phyloP scores from a whole-genome alignment of 2,113 vertebrate genomes.

The Ptilorrhoa leucosticta region DNA sequence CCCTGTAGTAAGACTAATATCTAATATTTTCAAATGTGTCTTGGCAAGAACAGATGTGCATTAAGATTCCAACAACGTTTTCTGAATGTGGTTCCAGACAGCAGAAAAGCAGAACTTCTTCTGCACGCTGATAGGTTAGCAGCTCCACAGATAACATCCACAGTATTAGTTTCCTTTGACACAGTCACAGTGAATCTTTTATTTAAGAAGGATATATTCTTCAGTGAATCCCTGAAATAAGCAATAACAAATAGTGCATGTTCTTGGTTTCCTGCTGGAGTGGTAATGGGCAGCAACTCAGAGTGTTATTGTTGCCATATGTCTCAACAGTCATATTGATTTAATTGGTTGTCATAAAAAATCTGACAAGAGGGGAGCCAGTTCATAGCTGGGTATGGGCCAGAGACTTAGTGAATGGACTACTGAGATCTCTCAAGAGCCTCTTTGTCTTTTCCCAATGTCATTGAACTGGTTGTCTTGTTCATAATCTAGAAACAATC shows the following conservation, averaged over 20 bases:
- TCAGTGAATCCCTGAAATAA: constrained; percentile 10
- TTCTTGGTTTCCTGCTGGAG: constrained; percentile 41
- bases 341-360: constrained; percentile 54
- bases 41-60: not conserved
- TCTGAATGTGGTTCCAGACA: not conserved
- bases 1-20: not conserved
- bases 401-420: constrained; percentile 9
- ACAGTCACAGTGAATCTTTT: not conserved
- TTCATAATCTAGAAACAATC: not conserved
- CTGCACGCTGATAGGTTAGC: not conserved
- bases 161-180: not conserved
- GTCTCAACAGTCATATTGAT: not conserved
- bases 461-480: not conserved
- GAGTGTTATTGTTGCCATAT: constrained; percentile 50
- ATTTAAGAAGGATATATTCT: not conserved
- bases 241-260: constrained; percentile 34
- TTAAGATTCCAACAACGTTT: constrained; percentile 4
- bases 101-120: not conserved
- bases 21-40: not conserved
- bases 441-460: not conserved
- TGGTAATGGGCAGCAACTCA: constrained; percentile 38
- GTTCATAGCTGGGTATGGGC: not conserved
- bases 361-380: not conserved
- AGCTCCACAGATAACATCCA: not conserved
- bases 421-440: not conserved